phyloP scores from a whole-genome alignment of 2,888 invertebrate species.

The Phortica okadai region DNA sequence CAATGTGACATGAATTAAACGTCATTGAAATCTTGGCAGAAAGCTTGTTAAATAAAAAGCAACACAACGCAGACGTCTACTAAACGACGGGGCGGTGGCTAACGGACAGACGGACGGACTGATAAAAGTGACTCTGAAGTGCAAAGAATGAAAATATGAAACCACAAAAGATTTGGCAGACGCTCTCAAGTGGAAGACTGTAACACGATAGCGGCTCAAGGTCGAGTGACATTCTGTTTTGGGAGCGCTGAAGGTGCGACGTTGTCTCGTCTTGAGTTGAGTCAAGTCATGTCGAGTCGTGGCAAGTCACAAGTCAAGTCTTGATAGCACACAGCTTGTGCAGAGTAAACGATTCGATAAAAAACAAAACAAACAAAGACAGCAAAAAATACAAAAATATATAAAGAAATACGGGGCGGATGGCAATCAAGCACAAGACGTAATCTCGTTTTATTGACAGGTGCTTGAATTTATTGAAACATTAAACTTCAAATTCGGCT shows the following conservation, averaged over 20 bases:
- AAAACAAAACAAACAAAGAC: slow-evolving; percentile 51
- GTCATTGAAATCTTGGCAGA: background rate
- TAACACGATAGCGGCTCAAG: slow-evolving; percentile 45
- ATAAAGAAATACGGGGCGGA: background rate
- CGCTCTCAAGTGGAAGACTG: slow-evolving; percentile 64
- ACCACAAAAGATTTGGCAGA: slow-evolving; percentile 57
- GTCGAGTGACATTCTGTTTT: slow-evolving; percentile 28
- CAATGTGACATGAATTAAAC: no score
- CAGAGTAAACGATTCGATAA: slow-evolving; percentile 63
- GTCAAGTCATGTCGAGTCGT: background rate
- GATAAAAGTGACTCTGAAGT: background rate
- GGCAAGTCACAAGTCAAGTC: background rate
- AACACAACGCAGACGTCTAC: slow-evolving; percentile 23
- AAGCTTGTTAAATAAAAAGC: slow-evolving; percentile 17
- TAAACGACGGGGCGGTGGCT: background rate
- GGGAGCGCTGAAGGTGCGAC: background rate
- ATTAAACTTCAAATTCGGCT: slow-evolving; percentile 59
- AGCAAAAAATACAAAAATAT: background rate
- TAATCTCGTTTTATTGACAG: slow-evolving; percentile 72
- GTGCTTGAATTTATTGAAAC: slow-evolving; percentile 72
- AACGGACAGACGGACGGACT: background rate
- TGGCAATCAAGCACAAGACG: slow-evolving; percentile 56
- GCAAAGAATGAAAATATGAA: slow-evolving; percentile 45
- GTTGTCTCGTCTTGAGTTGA: background rate
- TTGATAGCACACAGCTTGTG: slow-evolving; percentile 55